A percentile compares a stretch with the other conserved stretches of the same genome.
These are phyloP conservation scores for Eueremaeus valkanovi DNA, from an alignment of 2,888 invertebrate genomes.

Conservation along the genomic window DNA sequence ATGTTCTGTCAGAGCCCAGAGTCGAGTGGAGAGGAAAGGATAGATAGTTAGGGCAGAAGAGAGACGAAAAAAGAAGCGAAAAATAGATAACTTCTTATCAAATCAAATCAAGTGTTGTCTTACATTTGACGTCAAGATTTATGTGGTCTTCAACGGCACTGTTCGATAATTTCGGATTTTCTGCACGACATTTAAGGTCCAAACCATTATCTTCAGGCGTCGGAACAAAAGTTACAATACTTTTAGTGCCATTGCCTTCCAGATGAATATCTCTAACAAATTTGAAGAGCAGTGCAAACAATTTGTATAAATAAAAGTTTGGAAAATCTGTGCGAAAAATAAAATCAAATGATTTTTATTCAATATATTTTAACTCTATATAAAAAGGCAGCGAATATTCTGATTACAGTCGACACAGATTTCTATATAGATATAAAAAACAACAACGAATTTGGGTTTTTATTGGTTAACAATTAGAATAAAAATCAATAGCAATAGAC, in stretches of 20 bases:
- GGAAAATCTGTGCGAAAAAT: too few relatives aligned
- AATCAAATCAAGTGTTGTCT: constrained; percentile 9
- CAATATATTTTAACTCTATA: too few relatives aligned
- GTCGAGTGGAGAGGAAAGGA: background rate
- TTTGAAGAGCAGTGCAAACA: background rate
- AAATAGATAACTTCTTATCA: too few relatives aligned
- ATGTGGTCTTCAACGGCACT: constrained; percentile 22
- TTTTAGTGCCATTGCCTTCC: constrained; percentile 12
- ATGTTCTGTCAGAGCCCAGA: too few relatives aligned
- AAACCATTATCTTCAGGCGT: constrained; percentile 26
- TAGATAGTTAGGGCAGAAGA: background rate
- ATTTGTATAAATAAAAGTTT: background rate
- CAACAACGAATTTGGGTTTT: too few relatives aligned
- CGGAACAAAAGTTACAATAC: constrained; percentile 1
- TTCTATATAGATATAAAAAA: too few relatives aligned
- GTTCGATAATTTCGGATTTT: constrained; percentile 19
- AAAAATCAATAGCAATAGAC: too few relatives aligned
- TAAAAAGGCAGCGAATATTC: too few relatives aligned
- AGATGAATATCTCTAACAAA: background rate
- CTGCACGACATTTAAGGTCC: constrained; percentile 17
- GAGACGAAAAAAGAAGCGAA: too few relatives aligned
- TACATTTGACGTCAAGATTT: constrained; percentile 30
- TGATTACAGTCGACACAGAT: too few relatives aligned
- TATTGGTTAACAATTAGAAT: too few relatives aligned
- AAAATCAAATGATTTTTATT: too few relatives aligned